A percentile compares a stretch with the other conserved stretches of the same genome.
Conservation (phyloP, 2,113 vertebrate genomes). For the Junco hyemalis region DNA sequence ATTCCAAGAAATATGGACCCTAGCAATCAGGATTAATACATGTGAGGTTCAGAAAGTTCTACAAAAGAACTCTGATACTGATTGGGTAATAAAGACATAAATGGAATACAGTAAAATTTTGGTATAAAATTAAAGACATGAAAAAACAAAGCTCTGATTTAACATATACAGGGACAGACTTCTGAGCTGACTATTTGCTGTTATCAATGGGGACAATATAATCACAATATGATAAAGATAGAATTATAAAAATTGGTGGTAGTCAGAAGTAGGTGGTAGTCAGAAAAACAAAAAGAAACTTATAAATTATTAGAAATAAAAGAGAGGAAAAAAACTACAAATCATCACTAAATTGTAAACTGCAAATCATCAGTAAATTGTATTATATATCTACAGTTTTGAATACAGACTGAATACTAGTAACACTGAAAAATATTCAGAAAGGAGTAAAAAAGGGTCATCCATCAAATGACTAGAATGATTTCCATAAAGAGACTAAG, state of each 20-base stretch:
- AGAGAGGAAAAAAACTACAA: neutral
- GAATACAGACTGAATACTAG: neutral
- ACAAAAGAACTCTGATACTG: neutral
- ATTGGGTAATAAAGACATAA: neutral
- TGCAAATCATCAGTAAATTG: fast-evolving
- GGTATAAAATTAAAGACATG: neutral
- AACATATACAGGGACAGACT: neutral
- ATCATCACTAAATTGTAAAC: fast-evolving
- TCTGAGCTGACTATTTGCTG: neutral
- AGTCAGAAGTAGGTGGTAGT: neutral
- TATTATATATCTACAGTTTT: neutral
- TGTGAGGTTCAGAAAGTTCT: neutral
- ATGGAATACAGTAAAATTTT: neutral
- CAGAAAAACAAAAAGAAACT: neutral
- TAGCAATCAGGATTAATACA: neutral
- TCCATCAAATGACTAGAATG: neutral
- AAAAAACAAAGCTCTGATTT: neutral
- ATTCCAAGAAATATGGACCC: neutral
- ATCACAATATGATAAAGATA: neutral
- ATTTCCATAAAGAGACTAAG: neutral
- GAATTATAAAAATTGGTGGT: neutral
- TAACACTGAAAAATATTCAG: neutral
- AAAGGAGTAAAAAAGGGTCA: neutral
- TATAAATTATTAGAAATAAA: neutral
- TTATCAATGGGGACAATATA: neutral